A percentile compares a stretch with the other conserved stretches of the same genome.
phyloP scores from a whole-genome alignment of 2,888 invertebrate genomes.

The Ethmia dodecea region DNA sequence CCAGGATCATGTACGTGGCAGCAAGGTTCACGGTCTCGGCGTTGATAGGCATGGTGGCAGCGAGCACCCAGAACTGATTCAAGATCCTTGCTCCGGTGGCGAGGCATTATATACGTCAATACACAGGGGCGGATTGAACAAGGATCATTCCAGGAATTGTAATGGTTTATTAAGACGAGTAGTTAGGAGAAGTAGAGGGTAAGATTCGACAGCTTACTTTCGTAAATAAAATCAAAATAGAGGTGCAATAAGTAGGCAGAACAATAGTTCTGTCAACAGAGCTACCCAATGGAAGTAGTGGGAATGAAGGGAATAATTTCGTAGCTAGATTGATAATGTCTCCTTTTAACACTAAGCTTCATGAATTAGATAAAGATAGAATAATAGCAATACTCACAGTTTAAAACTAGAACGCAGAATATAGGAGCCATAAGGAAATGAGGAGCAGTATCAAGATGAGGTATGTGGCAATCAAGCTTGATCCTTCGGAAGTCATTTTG shows the following conservation, averaged over 20 bases:
- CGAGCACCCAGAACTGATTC: constrained; percentile 39
- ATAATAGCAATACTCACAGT: constrained; percentile 29
- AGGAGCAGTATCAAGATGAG: constrained; percentile 80
- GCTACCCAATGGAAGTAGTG: too few species aligned
- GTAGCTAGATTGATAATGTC: too few species aligned
- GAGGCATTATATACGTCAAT: constrained; percentile 35
- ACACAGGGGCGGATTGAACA: constrained; percentile 48
- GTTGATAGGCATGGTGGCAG: constrained; percentile 66
- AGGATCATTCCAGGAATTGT: constrained; percentile 19
- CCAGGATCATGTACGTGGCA: constrained; percentile 84
- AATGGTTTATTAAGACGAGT: constrained; percentile 7
- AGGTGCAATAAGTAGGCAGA: neutral
- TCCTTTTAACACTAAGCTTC: too few species aligned
- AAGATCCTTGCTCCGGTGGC: constrained; percentile 32
- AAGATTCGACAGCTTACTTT: neutral
- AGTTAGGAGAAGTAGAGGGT: neutral
- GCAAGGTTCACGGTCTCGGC: constrained; percentile 82
- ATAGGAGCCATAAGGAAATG: constrained; percentile 80
- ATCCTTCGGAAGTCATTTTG: constrained; percentile 68
- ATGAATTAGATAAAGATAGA: neutral
- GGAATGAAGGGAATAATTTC: too few species aligned
- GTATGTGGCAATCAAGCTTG: constrained; percentile 82
- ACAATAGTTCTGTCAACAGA: neutral
- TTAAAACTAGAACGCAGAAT: constrained; percentile 72
- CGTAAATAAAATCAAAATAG: neutral